Conservation (phyloP, 1,140 invertebrate species). For the Diorhabda carinulata region DNA sequence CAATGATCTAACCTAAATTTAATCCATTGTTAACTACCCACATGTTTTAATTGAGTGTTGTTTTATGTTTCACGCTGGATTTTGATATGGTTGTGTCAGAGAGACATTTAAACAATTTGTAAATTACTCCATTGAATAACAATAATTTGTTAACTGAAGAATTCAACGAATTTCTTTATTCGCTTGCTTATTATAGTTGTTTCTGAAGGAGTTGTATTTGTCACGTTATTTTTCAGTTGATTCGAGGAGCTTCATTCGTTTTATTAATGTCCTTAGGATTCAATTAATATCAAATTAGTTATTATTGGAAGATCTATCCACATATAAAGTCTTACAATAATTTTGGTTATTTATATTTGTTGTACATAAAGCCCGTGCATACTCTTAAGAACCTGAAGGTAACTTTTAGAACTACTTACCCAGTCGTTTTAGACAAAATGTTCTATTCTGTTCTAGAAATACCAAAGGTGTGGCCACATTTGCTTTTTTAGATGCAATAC, state of each 20-base stretch:
- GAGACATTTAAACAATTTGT: constrained; percentile 2
- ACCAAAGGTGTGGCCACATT: no score
- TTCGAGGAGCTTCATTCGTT: not conserved
- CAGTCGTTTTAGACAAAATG: no score
- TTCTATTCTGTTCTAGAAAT: no score
- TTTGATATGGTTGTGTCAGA: not conserved
- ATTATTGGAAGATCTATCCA: no score
- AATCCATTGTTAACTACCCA: constrained; percentile 2
- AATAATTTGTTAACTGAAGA: not conserved
- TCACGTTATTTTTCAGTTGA: not conserved
- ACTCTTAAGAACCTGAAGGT: no score
- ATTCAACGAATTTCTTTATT: not conserved
- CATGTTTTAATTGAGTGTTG: constrained; percentile 2
- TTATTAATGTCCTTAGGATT: not conserved
- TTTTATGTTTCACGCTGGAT: constrained; percentile 2
- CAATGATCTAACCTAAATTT: constrained; percentile 2
- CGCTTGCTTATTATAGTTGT: not conserved
- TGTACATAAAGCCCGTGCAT: no score
- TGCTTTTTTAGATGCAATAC: no score
- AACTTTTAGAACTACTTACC: no score
- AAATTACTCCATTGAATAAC: not conserved
- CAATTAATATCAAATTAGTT: no score
- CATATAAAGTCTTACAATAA: no score
- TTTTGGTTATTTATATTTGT: no score
- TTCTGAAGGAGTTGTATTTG: not conserved